These are phyloP conservation scores for Caenorhabditis drosophilae DNA, from an alignment of 2,888 invertebrate genomes.

Conservation along the genomic window DNA sequence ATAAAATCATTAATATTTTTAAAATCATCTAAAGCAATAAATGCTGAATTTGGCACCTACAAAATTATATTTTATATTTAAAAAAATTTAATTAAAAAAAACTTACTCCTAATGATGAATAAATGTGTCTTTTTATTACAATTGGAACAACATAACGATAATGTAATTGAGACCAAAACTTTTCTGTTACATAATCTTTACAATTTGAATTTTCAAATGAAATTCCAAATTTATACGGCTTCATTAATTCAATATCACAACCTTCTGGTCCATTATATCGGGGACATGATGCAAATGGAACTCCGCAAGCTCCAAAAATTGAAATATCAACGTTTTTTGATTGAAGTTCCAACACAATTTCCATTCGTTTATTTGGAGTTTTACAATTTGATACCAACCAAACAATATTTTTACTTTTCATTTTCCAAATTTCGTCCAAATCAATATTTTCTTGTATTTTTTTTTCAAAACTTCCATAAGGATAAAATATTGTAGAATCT, in stretches of 20 bases:
- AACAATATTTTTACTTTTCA: not conserved
- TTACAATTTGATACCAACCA: conserved; percentile 5
- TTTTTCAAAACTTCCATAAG: not conserved
- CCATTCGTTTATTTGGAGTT: not conserved
- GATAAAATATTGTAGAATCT: not conserved
- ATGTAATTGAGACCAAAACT: conserved; percentile 48
- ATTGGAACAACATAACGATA: conserved; percentile 41
- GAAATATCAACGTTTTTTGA: not conserved
- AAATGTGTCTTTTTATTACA: conserved; percentile 41
- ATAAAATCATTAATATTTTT: conserved; percentile 26
- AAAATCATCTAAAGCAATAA: conserved; percentile 47
- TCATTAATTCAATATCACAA: not conserved
- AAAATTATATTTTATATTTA: not conserved
- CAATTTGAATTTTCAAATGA: conserved; percentile 56
- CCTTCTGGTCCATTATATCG: not conserved
- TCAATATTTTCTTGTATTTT: not conserved
- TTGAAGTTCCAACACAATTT: not conserved
- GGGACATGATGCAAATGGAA: not conserved
- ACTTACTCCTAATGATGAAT: conserved; percentile 40
- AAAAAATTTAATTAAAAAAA: not conserved
- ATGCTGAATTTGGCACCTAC: conserved; percentile 45
- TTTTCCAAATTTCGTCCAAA: conserved; percentile 2
- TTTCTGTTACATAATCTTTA: conserved; percentile 55
- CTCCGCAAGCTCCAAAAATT: not conserved
- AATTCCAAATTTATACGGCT: conserved; percentile 51